Percentiles rank a stretch among this genome's conserved stretches.
These are phyloP conservation scores for Morelia viridis DNA, from an alignment of 2,797 vertebrate species.

Conservation along the genomic window DNA sequence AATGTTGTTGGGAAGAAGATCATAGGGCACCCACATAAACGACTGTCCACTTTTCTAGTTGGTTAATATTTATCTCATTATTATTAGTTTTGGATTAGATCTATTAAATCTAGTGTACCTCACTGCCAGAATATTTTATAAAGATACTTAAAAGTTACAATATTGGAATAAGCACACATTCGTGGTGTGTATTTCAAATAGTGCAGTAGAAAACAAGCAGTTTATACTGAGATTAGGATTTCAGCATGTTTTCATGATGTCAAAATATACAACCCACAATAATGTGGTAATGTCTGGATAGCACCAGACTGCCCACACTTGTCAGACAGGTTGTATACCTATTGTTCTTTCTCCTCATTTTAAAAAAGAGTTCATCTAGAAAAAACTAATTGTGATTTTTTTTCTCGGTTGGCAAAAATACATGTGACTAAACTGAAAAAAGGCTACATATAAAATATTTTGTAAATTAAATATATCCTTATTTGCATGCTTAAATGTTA, in stretches of 20 bases:
- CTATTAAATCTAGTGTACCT: conserved; percentile 19
- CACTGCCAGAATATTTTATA: conserved; percentile 31
- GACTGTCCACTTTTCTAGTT: neutral
- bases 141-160: neutral
- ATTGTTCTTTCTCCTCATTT: neutral
- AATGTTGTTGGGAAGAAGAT: conserved; percentile 55
- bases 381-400: neutral
- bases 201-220: neutral
- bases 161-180: neutral
- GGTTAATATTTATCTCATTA: conserved; percentile 32
- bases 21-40: conserved; percentile 5
- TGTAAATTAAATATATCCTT: conserved; percentile 7
- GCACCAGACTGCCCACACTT: neutral
- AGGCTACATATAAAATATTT: conserved; percentile 11
- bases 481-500: conserved; percentile 10
- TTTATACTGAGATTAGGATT: neutral
- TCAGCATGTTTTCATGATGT: neutral
- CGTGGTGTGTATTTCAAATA: neutral
- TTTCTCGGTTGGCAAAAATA: neutral
- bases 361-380: neutral
- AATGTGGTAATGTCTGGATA: neutral
- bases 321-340: neutral
- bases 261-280: neutral
- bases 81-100: conserved; percentile 53
- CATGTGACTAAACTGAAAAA: conserved; percentile 9